phyloP scores from a whole-genome alignment of 2,113 vertebrate species.

The Rhinoptilus africanus region DNA sequence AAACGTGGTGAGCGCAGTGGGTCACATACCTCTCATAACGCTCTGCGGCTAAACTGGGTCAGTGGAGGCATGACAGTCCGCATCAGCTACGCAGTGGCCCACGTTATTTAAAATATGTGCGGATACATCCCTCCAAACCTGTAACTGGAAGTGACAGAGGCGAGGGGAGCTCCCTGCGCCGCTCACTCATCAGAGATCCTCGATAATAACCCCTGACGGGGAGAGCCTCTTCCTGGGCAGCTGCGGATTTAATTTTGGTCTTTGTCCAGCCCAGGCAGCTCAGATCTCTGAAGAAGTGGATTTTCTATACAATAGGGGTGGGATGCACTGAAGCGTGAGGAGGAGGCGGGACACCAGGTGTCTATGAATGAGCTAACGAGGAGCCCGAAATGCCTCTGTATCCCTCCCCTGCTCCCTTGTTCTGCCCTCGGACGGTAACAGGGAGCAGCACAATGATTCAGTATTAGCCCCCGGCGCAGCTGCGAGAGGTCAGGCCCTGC shows the following conservation, averaged over 20 bases:
- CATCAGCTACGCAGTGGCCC: not conserved
- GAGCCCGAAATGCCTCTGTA: not conserved
- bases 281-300: not conserved
- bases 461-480: not conserved
- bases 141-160: slow-evolving; percentile 36
- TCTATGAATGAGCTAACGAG: slow-evolving; percentile 37
- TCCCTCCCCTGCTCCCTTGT: not conserved
- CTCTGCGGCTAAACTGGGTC: not conserved
- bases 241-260: not conserved
- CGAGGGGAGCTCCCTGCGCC: rapidly evolving
- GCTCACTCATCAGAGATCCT: not conserved
- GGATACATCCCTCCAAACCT: not conserved
- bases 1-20: not conserved
- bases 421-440: not conserved
- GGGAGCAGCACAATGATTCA: not conserved
- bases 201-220: not conserved
- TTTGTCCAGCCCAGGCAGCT: slow-evolving; percentile 28
- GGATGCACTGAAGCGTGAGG: not conserved
- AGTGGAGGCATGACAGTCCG: not conserved
- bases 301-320: not conserved
- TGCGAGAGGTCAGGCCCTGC: slow-evolving; percentile 5
- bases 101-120: not conserved
- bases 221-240: slow-evolving; percentile 15
- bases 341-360: slow-evolving; percentile 36
- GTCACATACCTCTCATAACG: not conserved